phyloP scores from a whole-genome alignment of 2,113 vertebrate species.

The Abramis brama region DNA sequence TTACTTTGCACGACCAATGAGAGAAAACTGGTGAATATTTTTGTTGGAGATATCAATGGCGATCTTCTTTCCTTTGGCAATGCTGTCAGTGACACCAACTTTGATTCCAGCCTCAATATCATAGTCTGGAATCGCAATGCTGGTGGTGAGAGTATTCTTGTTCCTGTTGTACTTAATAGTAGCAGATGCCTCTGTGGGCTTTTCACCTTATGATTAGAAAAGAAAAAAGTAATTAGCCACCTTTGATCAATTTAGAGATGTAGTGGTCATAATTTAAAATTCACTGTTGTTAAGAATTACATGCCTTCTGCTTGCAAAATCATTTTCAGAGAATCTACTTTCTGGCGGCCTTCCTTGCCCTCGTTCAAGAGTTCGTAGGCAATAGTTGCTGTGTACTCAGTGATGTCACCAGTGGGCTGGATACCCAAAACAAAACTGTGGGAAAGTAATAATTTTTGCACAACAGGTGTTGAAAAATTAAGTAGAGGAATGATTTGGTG shows the following conservation, averaged over 20 bases:
- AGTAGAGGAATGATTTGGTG: not conserved
- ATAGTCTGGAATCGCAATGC: conserved; percentile 80
- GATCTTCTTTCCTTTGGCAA: conserved; percentile 70
- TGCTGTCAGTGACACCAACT: conserved; percentile 75
- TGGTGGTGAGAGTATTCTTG: conserved; percentile 76
- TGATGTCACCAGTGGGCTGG: conserved; percentile 82
- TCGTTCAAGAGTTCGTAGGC: conserved; percentile 74
- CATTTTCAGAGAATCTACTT: conserved; percentile 80
- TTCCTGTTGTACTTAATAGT: conserved; percentile 82
- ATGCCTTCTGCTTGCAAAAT: conserved; percentile 84
- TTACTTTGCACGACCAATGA: conserved; percentile 83
- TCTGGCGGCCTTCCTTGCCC: conserved; percentile 70
- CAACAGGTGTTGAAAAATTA: too few relatives aligned
- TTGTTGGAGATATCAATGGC: conserved; percentile 84
- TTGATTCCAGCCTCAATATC: conserved; percentile 82
- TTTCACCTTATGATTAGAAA: conserved; percentile 69
- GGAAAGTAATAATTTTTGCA: not conserved
- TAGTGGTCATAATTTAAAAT: not conserved
- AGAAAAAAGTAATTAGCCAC: not conserved
- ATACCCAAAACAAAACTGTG: conserved; percentile 86
- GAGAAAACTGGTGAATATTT: conserved; percentile 81
- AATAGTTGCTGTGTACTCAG: conserved; percentile 82
- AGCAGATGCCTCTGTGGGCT: conserved; percentile 71
- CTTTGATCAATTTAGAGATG: not conserved
- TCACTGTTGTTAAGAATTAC: not conserved